Percentiles rank a stretch among this genome's conserved stretches.
Conservation (phyloP, 2,888 invertebrate genomes). For the Tenthredo notha region DNA sequence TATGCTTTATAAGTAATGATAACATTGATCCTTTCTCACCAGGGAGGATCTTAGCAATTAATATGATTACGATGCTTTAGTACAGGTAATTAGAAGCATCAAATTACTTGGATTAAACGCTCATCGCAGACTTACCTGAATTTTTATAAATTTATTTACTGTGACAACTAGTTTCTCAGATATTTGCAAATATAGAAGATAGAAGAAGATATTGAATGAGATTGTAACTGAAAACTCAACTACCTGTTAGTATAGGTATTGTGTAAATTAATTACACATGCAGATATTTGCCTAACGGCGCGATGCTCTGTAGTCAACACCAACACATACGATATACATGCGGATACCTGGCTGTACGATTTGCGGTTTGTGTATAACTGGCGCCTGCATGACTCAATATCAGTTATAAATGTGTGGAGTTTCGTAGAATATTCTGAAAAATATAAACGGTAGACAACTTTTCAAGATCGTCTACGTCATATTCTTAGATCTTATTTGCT, state of each 20-base stretch:
- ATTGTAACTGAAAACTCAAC: neutral
- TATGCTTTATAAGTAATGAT: neutral
- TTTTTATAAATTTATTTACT: neutral
- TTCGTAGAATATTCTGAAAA: neutral
- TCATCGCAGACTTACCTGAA: neutral
- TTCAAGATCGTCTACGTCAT: neutral
- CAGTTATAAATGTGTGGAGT: neutral
- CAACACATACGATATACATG: neutral
- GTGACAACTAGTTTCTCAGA: neutral
- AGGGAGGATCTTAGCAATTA: neutral
- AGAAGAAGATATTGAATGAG: neutral
- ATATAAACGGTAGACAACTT: neutral
- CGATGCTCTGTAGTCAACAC: neutral
- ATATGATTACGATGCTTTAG: neutral
- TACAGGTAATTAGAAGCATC: neutral
- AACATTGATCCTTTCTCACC: neutral
- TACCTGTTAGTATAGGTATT: neutral
- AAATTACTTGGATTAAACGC: neutral
- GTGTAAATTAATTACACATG: neutral
- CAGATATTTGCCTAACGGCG: conserved; percentile 3
- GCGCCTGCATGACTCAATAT: neutral
- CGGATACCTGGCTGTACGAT: neutral
- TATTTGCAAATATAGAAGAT: neutral
- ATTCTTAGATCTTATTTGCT: neutral
- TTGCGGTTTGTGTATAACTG: neutral